Evolutionary conservation across 2,888 invertebrate species (phyloP), one percentile per base, ranked within the genome.

Genomic region (Timandra comae): DNA sequence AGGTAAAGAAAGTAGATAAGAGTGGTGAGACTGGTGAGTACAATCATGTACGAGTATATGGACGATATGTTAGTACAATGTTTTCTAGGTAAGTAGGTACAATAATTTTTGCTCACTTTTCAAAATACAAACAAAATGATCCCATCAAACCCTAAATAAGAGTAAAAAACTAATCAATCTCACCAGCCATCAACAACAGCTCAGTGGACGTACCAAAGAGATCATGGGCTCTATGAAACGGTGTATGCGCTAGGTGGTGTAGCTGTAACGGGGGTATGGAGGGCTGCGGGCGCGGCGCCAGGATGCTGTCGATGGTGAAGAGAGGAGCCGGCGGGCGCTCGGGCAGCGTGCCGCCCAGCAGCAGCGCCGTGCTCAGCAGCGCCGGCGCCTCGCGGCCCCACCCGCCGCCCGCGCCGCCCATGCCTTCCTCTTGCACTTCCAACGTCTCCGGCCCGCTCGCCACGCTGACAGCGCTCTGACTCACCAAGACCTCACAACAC

Each of bases 291-390:
- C 91, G 84, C 31, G 93, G 93, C 28, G 93, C 93, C 69, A 95
- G 82, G 56, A 95, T 94, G 78, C 94, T 94, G 77, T 95, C 95
- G 62, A 95, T 95, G 55, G 94, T 95, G 73, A 95, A 95, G 42
- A 94, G 87, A 81, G 59, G 89, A 81, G 78, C 72, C 50, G 75
- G 67, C 77, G 85, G 78, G 55, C 85, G 57, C 80, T 85, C 59
- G 55, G 84, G 78, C 59, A 85, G 54, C 70, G 73, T 38, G 59
- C 79, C 79, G 56, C 84, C 81, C 67, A 85, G 75, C 70, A 82
- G 81, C 76, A 85, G 74, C 67, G 78, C 81, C 67, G 80, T 82
- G 73, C 81, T 75, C 48, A 81, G 79, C 72, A 84, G 71, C 69
- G 76, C 79, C 52, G 80, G 80, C 47, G 80, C 80, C 59, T 82